Evolutionary conservation across 2,113 vertebrate species (phyloP).

Genomic region (Paedocypris sp.): DNA sequence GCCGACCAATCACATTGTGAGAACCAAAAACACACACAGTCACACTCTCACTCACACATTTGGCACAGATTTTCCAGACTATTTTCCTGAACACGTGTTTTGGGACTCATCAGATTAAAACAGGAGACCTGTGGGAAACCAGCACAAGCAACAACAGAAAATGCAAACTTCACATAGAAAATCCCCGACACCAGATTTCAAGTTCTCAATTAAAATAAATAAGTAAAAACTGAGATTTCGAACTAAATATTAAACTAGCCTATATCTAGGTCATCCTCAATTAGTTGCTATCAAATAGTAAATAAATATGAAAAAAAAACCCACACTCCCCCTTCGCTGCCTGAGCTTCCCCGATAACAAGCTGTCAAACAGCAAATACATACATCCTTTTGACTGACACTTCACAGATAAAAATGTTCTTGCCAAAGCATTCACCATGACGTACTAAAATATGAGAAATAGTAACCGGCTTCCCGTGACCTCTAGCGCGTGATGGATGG

Average conservation of each 20-base stretch:
- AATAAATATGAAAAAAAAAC: not conserved
- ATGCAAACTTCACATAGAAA: too few species aligned
- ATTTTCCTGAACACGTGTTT: too few species aligned
- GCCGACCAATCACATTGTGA: too few species aligned
- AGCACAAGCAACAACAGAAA: too few species aligned
- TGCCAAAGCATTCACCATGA: not conserved
- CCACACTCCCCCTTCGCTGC: not conserved
- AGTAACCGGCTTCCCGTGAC: constrained; percentile 36
- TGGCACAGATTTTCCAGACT: too few species aligned
- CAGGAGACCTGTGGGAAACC: too few species aligned
- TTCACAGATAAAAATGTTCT: constrained; percentile 13
- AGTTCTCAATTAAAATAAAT: not conserved
- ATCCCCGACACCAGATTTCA: not conserved
- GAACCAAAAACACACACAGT: too few species aligned
- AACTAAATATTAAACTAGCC: not conserved
- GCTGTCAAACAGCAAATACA: constrained; percentile 15
- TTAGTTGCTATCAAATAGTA: not conserved
- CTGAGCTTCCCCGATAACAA: constrained; percentile 1
- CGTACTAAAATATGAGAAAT: constrained; percentile 16
- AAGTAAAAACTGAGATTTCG: not conserved
- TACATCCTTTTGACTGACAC: constrained; percentile 7
- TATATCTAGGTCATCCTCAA: not conserved
- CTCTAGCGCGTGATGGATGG: constrained; percentile 9
- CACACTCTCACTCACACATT: too few species aligned
- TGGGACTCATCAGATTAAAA: too few species aligned